These are phyloP conservation scores for Ptychochromis oligacanthus DNA, from an alignment of 2,113 vertebrate species.

Conservation along the genomic window DNA sequence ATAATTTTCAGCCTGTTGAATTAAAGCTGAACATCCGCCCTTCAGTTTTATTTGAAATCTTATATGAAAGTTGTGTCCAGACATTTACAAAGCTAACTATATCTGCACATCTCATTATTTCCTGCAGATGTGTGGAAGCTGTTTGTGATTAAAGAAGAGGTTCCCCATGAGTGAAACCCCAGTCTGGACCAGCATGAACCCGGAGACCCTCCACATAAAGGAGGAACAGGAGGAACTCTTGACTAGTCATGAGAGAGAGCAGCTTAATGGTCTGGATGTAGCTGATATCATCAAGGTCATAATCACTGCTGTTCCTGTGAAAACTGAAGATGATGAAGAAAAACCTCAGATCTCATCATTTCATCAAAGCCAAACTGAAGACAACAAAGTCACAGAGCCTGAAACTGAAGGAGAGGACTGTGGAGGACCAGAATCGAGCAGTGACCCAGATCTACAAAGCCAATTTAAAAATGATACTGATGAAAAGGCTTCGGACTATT, in stretches of 20 bases:
- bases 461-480: background rate
- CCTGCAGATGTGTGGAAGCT: slow-evolving; percentile 2
- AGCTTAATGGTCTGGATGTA: background rate
- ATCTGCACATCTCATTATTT: background rate
- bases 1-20: background rate
- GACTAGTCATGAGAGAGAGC: background rate
- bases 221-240: slow-evolving; percentile 25
- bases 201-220: slow-evolving; percentile 9
- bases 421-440: background rate
- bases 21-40: background rate
- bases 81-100: background rate
- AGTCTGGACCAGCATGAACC: slow-evolving; percentile 17
- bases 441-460: background rate
- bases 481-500: background rate
- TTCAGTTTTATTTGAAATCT: background rate
- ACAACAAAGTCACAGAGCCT: background rate
- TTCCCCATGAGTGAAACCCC: background rate
- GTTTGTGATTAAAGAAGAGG: slow-evolving; percentile 16
- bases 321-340: slow-evolving; percentile 29
- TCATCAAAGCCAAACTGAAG: slow-evolving; percentile 12
- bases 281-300: background rate
- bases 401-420: background rate
- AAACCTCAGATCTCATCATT: background rate
- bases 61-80: background rate
- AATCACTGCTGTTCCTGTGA: background rate